Percentiles rank a stretch among this genome's conserved stretches.
Conservation (phyloP, 2,797 vertebrate species). For the Enteromius unitaeniatus region DNA sequence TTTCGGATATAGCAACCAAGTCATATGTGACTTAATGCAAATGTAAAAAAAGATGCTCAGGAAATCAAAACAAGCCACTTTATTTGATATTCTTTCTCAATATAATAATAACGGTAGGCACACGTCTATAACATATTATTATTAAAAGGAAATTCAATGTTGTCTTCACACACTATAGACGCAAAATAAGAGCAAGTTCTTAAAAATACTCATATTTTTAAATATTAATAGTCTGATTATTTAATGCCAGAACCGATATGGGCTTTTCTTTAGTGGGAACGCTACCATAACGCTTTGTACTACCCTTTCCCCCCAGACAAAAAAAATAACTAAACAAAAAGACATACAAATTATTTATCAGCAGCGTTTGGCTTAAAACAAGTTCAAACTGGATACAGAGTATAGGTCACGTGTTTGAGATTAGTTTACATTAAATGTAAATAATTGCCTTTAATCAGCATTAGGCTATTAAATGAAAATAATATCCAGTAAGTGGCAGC, state of each 20-base stretch:
- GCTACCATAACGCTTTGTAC: not conserved
- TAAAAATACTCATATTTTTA: conserved; percentile 6
- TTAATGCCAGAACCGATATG: not conserved
- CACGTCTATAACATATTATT: not conserved
- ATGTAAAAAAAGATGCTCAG: not conserved
- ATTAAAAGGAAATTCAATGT: not conserved
- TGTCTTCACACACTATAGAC: not conserved
- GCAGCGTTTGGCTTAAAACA: conserved; percentile 8
- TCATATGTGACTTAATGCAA: not conserved
- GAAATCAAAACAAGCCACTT: conserved; percentile 27
- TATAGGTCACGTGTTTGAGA: not conserved
- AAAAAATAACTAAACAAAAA: not conserved
- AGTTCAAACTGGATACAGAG: not conserved
- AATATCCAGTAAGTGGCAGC: conserved; percentile 1
- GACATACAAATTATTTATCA: not conserved
- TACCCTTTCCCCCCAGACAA: not conserved
- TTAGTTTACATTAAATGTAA: not conserved
- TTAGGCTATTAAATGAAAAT: conserved; percentile 1
- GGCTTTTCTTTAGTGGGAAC: not conserved
- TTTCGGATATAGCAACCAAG: not conserved
- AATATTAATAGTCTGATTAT: not conserved
- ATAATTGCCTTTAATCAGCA: not conserved
- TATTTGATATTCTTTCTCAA: conserved; percentile 16
- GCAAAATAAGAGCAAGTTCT: conserved; percentile 1
- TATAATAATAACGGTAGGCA: not conserved